phyloP scores from a whole-genome alignment of 2,888 invertebrate species.

The Thecophora atra region DNA sequence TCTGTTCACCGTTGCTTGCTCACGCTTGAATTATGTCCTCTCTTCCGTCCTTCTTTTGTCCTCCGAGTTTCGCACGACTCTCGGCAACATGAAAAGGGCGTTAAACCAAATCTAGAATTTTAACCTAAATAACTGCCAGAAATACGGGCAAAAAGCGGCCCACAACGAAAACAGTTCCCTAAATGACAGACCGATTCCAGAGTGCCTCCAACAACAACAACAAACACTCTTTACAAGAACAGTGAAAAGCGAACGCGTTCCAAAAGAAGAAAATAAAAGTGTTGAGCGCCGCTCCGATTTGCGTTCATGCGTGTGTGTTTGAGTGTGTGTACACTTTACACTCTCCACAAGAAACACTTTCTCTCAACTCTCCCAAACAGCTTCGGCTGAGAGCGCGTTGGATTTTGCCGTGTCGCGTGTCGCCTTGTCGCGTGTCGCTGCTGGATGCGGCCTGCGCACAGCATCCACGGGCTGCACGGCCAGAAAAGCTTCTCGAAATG shows the following conservation, averaged over 20 bases:
- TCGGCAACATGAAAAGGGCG: slow-evolving; percentile 45
- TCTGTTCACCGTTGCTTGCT: neutral
- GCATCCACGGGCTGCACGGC: slow-evolving; percentile 21
- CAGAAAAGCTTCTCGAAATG: slow-evolving; percentile 27
- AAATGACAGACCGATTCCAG: neutral
- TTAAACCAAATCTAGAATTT: slow-evolving; percentile 45
- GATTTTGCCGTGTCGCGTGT: neutral
- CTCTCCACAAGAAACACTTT: neutral
- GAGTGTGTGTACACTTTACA: neutral
- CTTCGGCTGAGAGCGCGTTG: neutral
- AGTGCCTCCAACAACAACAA: slow-evolving; percentile 14
- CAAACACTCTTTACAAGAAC: slow-evolving; percentile 7
- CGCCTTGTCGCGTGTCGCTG: slow-evolving; percentile 30
- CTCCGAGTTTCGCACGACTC: neutral
- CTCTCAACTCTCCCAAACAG: too few species aligned
- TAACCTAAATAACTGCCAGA: slow-evolving; percentile 47
- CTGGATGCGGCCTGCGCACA: slow-evolving; percentile 25
- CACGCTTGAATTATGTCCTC: neutral
- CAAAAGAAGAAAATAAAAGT: too few species aligned
- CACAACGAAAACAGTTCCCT: slow-evolving; percentile 15
- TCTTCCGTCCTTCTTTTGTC: neutral
- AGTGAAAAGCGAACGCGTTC: neutral
- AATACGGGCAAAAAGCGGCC: slow-evolving; percentile 9
- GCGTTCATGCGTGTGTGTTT: neutral
- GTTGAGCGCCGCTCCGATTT: neutral